Conservation (phyloP, 2,113 vertebrate genomes). For the Chaetops frenatus region DNA sequence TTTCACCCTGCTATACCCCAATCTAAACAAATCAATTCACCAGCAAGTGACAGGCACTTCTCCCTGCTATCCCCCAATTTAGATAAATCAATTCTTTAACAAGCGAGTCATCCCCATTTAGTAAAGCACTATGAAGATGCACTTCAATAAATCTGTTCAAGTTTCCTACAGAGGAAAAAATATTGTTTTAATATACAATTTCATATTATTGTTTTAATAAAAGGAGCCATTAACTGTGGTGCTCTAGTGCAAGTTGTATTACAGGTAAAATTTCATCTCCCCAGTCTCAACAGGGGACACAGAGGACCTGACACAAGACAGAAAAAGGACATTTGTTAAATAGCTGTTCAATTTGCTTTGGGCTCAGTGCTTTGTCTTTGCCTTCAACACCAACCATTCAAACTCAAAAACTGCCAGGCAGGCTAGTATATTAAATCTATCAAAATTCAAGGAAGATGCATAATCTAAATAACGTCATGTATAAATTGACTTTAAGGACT, state of each 20-base stretch:
- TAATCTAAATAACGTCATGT: not conserved
- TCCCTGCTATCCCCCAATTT: not conserved
- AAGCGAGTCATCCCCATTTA: not conserved
- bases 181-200: not conserved
- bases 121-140: not conserved
- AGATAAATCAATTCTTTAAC: not conserved
- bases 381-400: not conserved
- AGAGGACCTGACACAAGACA: not conserved
- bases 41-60: not conserved
- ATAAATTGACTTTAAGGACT: not conserved
- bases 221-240: not conserved
- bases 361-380: not conserved
- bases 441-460: not conserved
- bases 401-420: not conserved
- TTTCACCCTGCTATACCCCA: not conserved
- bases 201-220: not conserved
- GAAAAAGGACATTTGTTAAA: not conserved
- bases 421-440: not conserved
- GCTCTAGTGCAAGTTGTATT: not conserved
- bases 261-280: not conserved
- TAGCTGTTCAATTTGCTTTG: not conserved
- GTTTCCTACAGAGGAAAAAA: not conserved
- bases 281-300: fast-evolving
- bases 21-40: not conserved
- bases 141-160: not conserved